Evolutionary conservation across 2,113 vertebrate genomes (phyloP).

Genomic region (Eubucco bourcierii): DNA sequence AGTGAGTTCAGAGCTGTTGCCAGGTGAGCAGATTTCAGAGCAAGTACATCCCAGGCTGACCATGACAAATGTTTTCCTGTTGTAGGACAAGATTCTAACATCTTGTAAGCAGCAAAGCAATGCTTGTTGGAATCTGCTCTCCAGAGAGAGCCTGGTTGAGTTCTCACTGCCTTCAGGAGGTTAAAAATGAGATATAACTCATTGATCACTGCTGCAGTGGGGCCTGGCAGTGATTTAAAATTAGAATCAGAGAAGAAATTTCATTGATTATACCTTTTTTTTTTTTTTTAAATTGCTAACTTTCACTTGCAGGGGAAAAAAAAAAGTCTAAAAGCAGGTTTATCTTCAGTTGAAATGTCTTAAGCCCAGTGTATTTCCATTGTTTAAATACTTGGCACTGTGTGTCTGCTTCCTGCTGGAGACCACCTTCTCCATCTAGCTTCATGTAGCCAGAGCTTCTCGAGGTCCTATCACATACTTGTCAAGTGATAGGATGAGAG

Average conservation of each 20-base stretch:
- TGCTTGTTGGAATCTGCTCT: not conserved
- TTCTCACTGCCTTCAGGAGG: not conserved
- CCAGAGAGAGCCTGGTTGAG: not conserved
- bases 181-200: not conserved
- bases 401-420: not conserved
- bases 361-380: not conserved
- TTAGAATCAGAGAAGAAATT: not conserved
- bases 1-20: not conserved
- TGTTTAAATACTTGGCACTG: not conserved
- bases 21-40: not conserved
- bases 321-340: not conserved
- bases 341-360: not conserved
- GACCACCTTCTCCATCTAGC: not conserved
- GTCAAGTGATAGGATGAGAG: too few relatives aligned
- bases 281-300: not conserved
- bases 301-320: not conserved
- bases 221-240: not conserved
- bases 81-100: not conserved
- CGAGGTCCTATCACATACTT: not conserved
- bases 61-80: not conserved
- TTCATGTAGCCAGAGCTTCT: not conserved
- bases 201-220: not conserved
- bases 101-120: not conserved
- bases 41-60: not conserved
- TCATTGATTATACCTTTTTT: not conserved